Conservation (phyloP, 2,113 vertebrate genomes). For the Brachypteracias leptosomus region DNA sequence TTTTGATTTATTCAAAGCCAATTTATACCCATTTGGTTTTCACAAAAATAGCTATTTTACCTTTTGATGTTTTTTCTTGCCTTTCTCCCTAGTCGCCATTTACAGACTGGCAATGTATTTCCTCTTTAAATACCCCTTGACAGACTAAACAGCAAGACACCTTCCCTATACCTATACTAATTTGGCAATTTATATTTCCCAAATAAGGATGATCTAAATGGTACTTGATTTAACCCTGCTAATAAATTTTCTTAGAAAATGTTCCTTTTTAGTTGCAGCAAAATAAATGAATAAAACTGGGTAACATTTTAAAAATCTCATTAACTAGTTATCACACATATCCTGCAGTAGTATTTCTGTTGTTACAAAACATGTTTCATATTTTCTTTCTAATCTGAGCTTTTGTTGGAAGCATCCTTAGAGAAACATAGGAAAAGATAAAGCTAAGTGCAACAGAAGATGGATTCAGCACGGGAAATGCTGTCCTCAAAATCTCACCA, state of each 20-base stretch:
- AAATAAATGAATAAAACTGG: neutral
- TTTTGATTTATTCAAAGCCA: neutral
- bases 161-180: neutral
- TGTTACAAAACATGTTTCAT: neutral
- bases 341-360: neutral
- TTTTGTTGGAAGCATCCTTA: neutral
- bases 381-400: neutral
- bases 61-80: fast-evolving
- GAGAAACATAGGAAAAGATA: neutral
- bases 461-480: neutral
- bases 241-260: neutral
- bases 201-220: neutral
- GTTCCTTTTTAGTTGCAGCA: neutral
- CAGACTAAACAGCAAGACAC: neutral
- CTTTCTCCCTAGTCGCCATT: neutral
- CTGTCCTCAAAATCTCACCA: neutral
- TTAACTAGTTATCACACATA: neutral
- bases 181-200: neutral
- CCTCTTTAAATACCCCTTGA: neutral
- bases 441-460: neutral
- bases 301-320: neutral
- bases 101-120: neutral
- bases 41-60: neutral
- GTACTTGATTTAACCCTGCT: fast-evolving
- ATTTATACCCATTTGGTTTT: neutral